Conservation (phyloP, 2,113 vertebrate genomes). For the Gobiocypris rarus region DNA sequence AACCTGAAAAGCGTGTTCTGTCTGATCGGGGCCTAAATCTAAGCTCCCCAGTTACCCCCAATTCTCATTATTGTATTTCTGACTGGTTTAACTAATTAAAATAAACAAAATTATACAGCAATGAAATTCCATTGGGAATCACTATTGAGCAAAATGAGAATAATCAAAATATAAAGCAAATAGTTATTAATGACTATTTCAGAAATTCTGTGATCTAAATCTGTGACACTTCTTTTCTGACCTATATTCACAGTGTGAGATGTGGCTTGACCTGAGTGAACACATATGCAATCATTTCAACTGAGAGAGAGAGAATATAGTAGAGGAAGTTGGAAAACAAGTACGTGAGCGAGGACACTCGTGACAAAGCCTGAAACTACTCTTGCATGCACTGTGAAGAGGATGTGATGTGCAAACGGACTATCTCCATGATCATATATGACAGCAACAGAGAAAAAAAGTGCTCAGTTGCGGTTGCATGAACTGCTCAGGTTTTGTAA, state of each 20-base stretch:
- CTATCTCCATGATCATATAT: constrained; percentile 17
- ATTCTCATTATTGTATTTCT: too few relatives aligned
- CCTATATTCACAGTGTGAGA: constrained; percentile 7
- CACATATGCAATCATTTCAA: not conserved
- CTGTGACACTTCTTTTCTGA: not conserved
- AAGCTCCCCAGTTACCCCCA: too few relatives aligned
- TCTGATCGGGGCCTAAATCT: too few relatives aligned
- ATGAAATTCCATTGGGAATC: not conserved
- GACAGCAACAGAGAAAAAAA: not conserved
- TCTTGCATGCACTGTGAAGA: constrained; percentile 4
- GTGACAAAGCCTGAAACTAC: constrained; percentile 3
- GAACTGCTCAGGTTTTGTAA: constrained; percentile 16
- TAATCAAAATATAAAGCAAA: not conserved
- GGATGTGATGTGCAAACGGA: constrained; percentile 11
- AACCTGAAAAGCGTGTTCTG: too few relatives aligned
- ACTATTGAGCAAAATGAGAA: not conserved
- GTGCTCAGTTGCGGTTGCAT: not conserved
- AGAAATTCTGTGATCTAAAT: not conserved
- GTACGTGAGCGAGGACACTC: constrained; percentile 40
- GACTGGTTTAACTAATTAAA: too few relatives aligned
- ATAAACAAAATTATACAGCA: too few relatives aligned
- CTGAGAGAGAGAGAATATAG: not conserved
- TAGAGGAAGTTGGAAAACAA: constrained; percentile 28
- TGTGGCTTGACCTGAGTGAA: constrained; percentile 12
- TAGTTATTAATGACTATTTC: not conserved